A percentile compares a stretch with the other conserved stretches of the same genome.
Conservation (phyloP, 2,888 invertebrate species). For the Exephanes ischioxanthus region DNA sequence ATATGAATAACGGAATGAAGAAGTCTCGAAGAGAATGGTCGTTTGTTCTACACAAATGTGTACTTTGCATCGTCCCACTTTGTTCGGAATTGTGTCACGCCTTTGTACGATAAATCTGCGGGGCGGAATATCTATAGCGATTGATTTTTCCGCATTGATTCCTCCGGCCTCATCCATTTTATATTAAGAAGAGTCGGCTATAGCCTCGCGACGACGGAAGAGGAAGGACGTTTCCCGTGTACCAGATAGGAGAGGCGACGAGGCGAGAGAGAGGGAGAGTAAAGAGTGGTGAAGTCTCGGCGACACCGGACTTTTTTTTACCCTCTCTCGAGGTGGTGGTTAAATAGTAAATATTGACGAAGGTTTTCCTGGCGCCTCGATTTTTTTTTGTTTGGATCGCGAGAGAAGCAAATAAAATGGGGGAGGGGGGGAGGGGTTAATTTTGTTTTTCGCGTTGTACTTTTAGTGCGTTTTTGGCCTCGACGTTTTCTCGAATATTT, state of each 20-base stretch:
- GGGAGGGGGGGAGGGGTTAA: too few species aligned
- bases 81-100: conserved; percentile 41
- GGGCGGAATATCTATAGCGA: conserved; percentile 23
- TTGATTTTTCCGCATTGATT: conserved; percentile 57
- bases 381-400: background rate
- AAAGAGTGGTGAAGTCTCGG: conserved; percentile 50
- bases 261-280: conserved; percentile 30
- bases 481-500: background rate
- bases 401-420: background rate
- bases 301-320: conserved; percentile 33
- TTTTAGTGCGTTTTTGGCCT: background rate
- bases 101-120: conserved; percentile 28
- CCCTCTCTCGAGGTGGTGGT: conserved; percentile 37
- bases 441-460: background rate
- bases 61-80: conserved; percentile 35
- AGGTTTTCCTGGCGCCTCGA: conserved; percentile 34
- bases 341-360: conserved; percentile 71
- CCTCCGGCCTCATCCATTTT: conserved; percentile 45
- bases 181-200: conserved; percentile 8
- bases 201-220: conserved; percentile 8
- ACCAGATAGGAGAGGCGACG: conserved; percentile 6
- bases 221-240: conserved; percentile 42
- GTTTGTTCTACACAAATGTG: conserved; percentile 22
- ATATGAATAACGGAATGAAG: background rate
- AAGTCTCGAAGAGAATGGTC: background rate